A percentile compares a stretch with the other conserved stretches of the same genome.
Conservation (phyloP, 1,140 invertebrate genomes). For the Batillaria attramentaria region DNA sequence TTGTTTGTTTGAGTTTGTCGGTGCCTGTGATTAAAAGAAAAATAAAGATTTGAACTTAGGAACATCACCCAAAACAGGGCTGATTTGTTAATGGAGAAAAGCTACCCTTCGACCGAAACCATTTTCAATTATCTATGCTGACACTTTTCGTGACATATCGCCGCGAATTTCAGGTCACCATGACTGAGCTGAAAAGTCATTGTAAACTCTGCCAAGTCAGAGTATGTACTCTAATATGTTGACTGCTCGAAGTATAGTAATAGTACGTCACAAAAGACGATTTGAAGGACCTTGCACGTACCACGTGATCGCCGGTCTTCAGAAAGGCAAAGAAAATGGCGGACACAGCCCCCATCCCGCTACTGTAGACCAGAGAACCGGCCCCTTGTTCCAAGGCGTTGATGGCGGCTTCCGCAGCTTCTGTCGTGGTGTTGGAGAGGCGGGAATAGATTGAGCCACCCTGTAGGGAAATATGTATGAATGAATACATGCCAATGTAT, state of each 20-base stretch:
- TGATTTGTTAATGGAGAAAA: too few species aligned
- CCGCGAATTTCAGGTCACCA: background rate
- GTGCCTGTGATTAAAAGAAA: too few species aligned
- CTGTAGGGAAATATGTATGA: too few species aligned
- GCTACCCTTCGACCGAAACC: too few species aligned
- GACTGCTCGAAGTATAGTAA: too few species aligned
- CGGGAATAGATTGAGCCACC: constrained; percentile 81
- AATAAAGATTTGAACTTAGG: background rate
- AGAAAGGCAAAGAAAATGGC: constrained; percentile 83
- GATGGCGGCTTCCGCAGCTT: constrained; percentile 88
- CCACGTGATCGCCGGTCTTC: constrained; percentile 89
- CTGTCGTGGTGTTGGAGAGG: constrained; percentile 92
- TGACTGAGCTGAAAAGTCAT: background rate
- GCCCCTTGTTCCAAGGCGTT: constrained; percentile 92
- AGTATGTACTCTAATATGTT: too few species aligned
- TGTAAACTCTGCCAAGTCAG: too few species aligned
- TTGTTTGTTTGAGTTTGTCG: too few species aligned
- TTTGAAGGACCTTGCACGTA: constrained; percentile 74
- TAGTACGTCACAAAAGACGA: constrained; percentile 9
- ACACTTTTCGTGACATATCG: background rate
- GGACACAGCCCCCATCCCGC: constrained; percentile 91
- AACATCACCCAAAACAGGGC: too few species aligned
- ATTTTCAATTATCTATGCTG: too few species aligned
- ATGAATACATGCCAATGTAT: too few species aligned
- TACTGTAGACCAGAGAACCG: constrained; percentile 84